These are phyloP conservation scores for Nephila pilipes DNA, from an alignment of 1,140 invertebrate species.

Conservation along the genomic window DNA sequence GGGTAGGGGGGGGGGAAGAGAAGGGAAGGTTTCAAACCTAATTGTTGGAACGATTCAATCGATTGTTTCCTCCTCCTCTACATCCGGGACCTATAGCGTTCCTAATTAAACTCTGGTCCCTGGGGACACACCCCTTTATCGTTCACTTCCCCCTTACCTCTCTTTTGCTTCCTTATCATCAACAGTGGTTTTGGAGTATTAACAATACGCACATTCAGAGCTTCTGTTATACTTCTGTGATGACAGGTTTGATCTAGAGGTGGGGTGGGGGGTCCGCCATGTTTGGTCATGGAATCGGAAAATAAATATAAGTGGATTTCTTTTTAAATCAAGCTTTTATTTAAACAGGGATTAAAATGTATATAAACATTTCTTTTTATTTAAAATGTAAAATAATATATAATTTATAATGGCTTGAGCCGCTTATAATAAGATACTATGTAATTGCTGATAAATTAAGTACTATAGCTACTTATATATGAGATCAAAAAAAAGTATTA, in stretches of 20 bases:
- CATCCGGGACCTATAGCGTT: slow-evolving; percentile 59
- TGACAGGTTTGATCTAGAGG: not conserved
- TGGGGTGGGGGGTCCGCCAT: not conserved
- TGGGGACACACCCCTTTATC: slow-evolving; percentile 61
- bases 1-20: not conserved
- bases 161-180: not conserved
- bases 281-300: not conserved
- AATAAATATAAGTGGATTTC: too few relatives aligned
- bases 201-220: slow-evolving; percentile 14
- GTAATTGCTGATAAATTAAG: too few relatives aligned
- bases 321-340: too few relatives aligned
- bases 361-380: too few relatives aligned
- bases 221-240: not conserved
- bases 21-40: slow-evolving; percentile 20
- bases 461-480: too few relatives aligned
- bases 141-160: not conserved
- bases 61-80: slow-evolving; percentile 73
- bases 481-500: too few relatives aligned
- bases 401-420: too few relatives aligned
- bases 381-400: too few relatives aligned
- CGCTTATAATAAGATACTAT: too few relatives aligned
- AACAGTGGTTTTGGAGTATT: slow-evolving; percentile 19
- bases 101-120: slow-evolving; percentile 69
- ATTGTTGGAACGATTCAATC: slow-evolving; percentile 75
- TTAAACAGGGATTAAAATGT: too few relatives aligned